A percentile compares a stretch with the other conserved stretches of the same genome.
These are phyloP conservation scores for Nephrocerus scutellatus DNA, from an alignment of 2,888 invertebrate genomes.

Conservation along the genomic window DNA sequence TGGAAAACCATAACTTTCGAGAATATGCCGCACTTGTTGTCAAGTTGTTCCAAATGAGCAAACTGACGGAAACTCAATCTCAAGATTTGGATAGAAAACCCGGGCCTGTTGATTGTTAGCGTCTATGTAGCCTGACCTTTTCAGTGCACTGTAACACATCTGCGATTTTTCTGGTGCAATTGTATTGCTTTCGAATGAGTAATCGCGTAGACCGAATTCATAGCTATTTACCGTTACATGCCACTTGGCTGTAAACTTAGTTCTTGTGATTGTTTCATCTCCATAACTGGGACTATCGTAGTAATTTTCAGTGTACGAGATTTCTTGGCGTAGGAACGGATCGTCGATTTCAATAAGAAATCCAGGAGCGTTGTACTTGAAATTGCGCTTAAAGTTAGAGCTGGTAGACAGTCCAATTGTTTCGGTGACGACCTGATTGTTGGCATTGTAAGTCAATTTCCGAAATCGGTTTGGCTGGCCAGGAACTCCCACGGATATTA, in stretches of 20 bases:
- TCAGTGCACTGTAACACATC: conserved; percentile 7
- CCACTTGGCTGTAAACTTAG: conserved; percentile 11
- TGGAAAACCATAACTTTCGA: conserved; percentile 16
- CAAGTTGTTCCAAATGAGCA: conserved; percentile 10
- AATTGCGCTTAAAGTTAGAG: background rate
- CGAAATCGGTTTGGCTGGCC: conserved; percentile 3
- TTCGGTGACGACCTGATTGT: conserved; percentile 6
- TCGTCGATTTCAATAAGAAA: conserved; percentile 18
- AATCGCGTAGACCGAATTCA: background rate
- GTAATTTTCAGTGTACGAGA: conserved; percentile 19
- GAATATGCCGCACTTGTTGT: conserved; percentile 13
- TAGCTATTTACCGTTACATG: background rate
- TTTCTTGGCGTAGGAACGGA: conserved; percentile 16
- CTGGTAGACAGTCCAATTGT: background rate
- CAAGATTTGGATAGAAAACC: conserved; percentile 8
- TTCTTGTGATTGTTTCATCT: conserved; percentile 11
- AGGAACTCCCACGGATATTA: conserved; percentile 9
- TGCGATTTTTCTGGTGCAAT: conserved; percentile 1
- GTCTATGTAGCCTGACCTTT: conserved; percentile 5
- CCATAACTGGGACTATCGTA: conserved; percentile 19
- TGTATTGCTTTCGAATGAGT: conserved; percentile 2
- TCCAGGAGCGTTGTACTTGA: conserved; percentile 19
- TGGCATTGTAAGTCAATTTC: conserved; percentile 6
- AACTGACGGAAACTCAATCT: conserved; percentile 8
- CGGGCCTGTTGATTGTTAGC: conserved; percentile 4